Evolutionary conservation across 2,888 invertebrate species (phyloP).

Genomic region (Antitype chi): DNA sequence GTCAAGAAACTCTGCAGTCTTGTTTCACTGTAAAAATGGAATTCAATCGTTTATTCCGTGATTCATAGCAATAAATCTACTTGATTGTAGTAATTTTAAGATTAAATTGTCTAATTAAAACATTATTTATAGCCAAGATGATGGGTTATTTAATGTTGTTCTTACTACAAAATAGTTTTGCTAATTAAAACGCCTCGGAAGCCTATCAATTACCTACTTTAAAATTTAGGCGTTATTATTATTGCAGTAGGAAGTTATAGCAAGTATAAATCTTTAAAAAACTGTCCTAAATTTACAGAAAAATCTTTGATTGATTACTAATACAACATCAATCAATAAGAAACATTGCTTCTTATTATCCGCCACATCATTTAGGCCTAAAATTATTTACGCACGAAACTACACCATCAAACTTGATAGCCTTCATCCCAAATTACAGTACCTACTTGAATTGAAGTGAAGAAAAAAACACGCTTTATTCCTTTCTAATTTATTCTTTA

Average conservation of each 20-base stretch:
- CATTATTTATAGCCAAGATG: conserved; percentile 15
- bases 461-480: conserved; percentile 56
- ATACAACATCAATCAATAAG: neutral
- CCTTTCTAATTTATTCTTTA: conserved; percentile 86
- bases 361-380: conserved; percentile 50
- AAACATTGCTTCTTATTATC: neutral
- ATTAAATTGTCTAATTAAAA: conserved; percentile 19
- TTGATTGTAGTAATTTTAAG: conserved; percentile 12
- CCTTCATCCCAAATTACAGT: conserved; percentile 45
- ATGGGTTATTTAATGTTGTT: neutral
- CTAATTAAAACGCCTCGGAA: neutral
- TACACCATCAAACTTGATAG: conserved; percentile 7
- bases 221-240: neutral
- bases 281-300: neutral
- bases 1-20: conserved; percentile 7
- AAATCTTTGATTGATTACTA: neutral
- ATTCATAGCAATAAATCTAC: conserved; percentile 40
- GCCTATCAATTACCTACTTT: neutral
- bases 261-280: neutral
- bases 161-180: neutral
- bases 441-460: conserved; percentile 22
- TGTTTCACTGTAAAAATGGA: conserved; percentile 18
- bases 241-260: neutral
- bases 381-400: conserved; percentile 33
- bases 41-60: conserved; percentile 9